These are phyloP conservation scores for Hemistola chrysoprasaria DNA, from an alignment of 2,888 invertebrate genomes.

Conservation along the genomic window DNA sequence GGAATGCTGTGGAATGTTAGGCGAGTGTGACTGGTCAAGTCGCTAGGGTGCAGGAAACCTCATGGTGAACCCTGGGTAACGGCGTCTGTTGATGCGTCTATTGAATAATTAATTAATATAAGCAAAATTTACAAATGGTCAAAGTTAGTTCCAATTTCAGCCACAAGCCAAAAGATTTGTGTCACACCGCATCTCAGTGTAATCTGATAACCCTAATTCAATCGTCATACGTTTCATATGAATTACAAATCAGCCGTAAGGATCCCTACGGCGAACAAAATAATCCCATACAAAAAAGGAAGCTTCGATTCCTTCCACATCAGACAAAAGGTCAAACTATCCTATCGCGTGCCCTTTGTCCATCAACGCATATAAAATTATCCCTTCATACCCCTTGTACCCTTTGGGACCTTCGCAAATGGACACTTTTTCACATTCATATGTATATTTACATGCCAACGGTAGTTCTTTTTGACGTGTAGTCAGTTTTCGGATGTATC, in stretches of 20 bases:
- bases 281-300: slow-evolving; percentile 3
- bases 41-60: too few species aligned
- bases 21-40: too few species aligned
- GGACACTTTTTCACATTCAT: slow-evolving; percentile 33
- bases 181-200: too few species aligned
- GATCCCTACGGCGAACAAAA: background rate
- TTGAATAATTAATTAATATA: too few species aligned
- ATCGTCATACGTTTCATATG: slow-evolving; percentile 4
- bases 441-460: slow-evolving; percentile 33
- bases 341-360: slow-evolving; percentile 23
- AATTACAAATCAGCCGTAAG: background rate
- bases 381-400: slow-evolving; percentile 8
- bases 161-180: too few species aligned
- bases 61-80: too few species aligned
- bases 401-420: slow-evolving; percentile 23
- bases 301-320: slow-evolving; percentile 8
- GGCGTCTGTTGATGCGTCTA: too few species aligned
- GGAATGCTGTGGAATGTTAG: too few species aligned
- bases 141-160: too few species aligned
- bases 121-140: too few species aligned
- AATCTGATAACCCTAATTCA: slow-evolving; percentile 1
- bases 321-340: slow-evolving; percentile 26
- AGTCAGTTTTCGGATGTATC: slow-evolving; percentile 28
- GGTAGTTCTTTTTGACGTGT: slow-evolving; percentile 26
- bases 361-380: slow-evolving; percentile 29